Conservation (phyloP, 2,888 invertebrate genomes). For the Augiades crinisus region DNA sequence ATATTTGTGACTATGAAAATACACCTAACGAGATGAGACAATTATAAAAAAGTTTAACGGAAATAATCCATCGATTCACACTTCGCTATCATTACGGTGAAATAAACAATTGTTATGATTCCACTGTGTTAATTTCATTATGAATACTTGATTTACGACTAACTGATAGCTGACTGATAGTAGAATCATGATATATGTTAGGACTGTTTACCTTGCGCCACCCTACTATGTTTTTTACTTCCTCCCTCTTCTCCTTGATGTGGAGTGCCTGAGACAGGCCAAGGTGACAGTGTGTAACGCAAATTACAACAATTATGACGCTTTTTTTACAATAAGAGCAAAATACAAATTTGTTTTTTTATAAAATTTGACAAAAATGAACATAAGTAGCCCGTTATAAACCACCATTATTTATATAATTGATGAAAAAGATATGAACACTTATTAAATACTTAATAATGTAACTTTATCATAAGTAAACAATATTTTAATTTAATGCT, state of each 20-base stretch:
- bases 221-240: constrained; percentile 15
- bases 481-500: too few relatives aligned
- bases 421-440: too few relatives aligned
- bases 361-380: not conserved
- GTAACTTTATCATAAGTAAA: too few relatives aligned
- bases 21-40: not conserved
- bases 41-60: not conserved
- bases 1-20: not conserved
- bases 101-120: not conserved
- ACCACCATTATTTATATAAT: too few relatives aligned
- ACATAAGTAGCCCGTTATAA: too few relatives aligned
- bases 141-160: constrained; percentile 13
- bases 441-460: too few relatives aligned
- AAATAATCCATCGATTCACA: not conserved
- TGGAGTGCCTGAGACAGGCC: constrained; percentile 14
- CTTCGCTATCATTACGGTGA: not conserved
- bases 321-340: constrained; percentile 9
- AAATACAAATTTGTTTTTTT: not conserved
- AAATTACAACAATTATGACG: constrained; percentile 1
- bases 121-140: constrained; percentile 4
- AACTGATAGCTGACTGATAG: constrained; percentile 6
- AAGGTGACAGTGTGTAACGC: constrained; percentile 13
- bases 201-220: constrained; percentile 13
- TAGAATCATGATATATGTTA: constrained; percentile 14
- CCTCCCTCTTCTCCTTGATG: not conserved